Conservation (phyloP, 37 sponge, comb jelly and placozoan species). For the Spongia lamella region DNA sequence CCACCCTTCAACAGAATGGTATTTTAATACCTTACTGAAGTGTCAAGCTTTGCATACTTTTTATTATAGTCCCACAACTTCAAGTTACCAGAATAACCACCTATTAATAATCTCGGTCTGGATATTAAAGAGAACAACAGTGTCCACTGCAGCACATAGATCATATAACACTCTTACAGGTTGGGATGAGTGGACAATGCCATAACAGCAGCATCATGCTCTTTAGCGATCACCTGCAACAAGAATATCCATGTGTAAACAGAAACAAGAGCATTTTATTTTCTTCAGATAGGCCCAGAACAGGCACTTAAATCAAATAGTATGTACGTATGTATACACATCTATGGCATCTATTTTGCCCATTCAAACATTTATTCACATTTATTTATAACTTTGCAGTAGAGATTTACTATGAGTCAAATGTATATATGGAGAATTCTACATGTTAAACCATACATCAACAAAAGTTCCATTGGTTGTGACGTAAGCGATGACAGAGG, state of each 20-base stretch:
- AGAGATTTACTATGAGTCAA: too few relatives aligned
- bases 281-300: too few relatives aligned
- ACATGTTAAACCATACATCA: too few relatives aligned
- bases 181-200: conserved; percentile 85
- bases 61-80: conserved; percentile 93
- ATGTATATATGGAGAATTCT: too few relatives aligned
- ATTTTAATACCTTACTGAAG: neutral
- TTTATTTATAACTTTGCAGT: too few relatives aligned
- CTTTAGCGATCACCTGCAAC: conserved; percentile 64
- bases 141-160: neutral
- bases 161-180: conserved; percentile 18
- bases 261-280: too few relatives aligned
- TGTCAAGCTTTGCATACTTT: conserved; percentile 61
- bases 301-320: too few relatives aligned
- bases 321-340: too few relatives aligned
- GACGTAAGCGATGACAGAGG: conserved; percentile 52
- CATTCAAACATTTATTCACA: too few relatives aligned
- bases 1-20: conserved; percentile 21
- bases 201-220: conserved; percentile 71
- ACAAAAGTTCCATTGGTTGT: conserved; percentile 58
- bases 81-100: conserved; percentile 83
- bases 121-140: neutral
- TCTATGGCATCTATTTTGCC: too few relatives aligned
- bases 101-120: conserved; percentile 66
- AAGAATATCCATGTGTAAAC: too few relatives aligned